These are phyloP conservation scores for Drosophila kambysellisi DNA, from an alignment of 2,888 invertebrate species.

Conservation along the genomic window DNA sequence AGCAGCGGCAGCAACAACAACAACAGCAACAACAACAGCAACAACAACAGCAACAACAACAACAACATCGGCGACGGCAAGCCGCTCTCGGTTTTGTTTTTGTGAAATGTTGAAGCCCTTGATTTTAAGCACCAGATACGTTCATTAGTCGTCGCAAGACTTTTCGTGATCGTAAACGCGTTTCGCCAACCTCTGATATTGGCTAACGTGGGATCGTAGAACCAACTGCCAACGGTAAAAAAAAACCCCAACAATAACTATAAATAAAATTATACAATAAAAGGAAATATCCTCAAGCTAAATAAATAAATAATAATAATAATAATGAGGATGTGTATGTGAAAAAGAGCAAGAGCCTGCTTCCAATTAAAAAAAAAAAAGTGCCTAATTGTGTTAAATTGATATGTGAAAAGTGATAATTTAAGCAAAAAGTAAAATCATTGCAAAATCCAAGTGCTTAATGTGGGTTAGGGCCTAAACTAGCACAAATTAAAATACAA, in stretches of 20 bases:
- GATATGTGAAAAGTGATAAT: constrained; percentile 1
- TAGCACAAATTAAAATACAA: constrained; percentile 57
- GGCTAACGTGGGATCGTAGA: constrained; percentile 32
- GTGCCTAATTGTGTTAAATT: constrained; percentile 14
- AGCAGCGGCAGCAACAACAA: constrained; percentile 16
- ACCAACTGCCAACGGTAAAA: constrained; percentile 43
- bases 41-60: constrained; percentile 15
- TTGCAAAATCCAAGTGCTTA: constrained; percentile 58
- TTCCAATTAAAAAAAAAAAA: neutral
- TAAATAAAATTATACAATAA: constrained; percentile 5
- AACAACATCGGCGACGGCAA: constrained; percentile 31
- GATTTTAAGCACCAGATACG: constrained; percentile 82
- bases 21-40: constrained; percentile 23
- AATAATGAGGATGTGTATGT: neutral
- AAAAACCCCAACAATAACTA: constrained; percentile 5
- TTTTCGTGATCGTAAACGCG: constrained; percentile 82
- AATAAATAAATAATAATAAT: neutral
- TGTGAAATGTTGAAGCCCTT: constrained; percentile 83
- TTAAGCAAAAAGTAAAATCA: constrained; percentile 47
- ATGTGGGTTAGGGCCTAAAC: constrained; percentile 73
- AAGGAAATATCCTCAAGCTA: neutral
- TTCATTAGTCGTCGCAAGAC: constrained; percentile 82
- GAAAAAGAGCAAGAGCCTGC: neutral
- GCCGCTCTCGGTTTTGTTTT: constrained; percentile 55
- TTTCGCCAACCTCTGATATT: constrained; percentile 58